A percentile compares a stretch with the other conserved stretches of the same genome.
phyloP scores from a whole-genome alignment of 2,113 vertebrate genomes.

The Garra rufa region DNA sequence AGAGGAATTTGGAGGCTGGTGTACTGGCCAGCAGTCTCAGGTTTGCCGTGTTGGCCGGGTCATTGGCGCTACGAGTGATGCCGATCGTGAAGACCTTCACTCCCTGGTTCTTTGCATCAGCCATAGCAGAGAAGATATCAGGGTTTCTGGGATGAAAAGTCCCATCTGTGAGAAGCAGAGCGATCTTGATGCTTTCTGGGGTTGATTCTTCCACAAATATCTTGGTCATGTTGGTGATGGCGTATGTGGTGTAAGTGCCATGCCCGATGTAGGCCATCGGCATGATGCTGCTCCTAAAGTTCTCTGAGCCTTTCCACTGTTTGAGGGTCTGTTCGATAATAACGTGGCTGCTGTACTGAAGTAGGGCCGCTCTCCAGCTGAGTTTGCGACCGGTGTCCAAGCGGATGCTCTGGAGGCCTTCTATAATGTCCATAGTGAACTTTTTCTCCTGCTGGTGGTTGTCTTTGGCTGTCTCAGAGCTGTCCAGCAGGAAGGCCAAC shows the following conservation, averaged over 20 bases:
- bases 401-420: conserved; percentile 78
- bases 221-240: conserved; percentile 90
- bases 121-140: conserved; percentile 88
- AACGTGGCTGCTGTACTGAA: conserved; percentile 92
- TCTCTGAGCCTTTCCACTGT: conserved; percentile 84
- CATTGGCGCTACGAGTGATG: conserved; percentile 84
- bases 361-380: conserved; percentile 81
- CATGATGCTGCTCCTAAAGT: conserved; percentile 80
- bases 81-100: conserved; percentile 87
- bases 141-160: conserved; percentile 88
- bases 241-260: conserved; percentile 90
- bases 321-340: conserved; percentile 85
- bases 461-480: conserved; percentile 88
- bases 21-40: conserved; percentile 83
- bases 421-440: conserved; percentile 82
- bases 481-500: conserved; percentile 89
- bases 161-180: conserved; percentile 85
- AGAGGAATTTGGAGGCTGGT: conserved; percentile 82
- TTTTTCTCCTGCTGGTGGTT: conserved; percentile 87
- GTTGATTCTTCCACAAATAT: conserved; percentile 85
- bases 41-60: conserved; percentile 81
- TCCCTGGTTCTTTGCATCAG: conserved; percentile 88
- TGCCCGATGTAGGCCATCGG: conserved; percentile 87
- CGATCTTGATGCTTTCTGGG: conserved; percentile 78
- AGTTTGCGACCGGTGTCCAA: conserved; percentile 80